Conservation (phyloP, 2,797 vertebrate genomes). For the Chiroxiphia lanceolata region DNA sequence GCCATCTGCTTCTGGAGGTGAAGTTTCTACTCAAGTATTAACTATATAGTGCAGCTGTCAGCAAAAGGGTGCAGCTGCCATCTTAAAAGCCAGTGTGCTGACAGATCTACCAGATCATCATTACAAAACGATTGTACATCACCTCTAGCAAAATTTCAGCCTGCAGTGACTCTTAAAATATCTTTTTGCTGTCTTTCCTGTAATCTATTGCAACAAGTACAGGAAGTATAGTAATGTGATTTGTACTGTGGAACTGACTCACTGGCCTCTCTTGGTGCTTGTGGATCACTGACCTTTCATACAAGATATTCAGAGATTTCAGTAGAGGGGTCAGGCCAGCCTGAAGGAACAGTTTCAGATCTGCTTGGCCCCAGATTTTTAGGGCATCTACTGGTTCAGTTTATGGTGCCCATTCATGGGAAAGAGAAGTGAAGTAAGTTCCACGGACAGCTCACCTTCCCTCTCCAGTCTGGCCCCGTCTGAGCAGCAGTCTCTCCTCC, state of each 20-base stretch:
- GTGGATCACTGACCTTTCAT: fast-evolving
- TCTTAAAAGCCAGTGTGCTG: not conserved
- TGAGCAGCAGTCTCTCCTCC: not conserved
- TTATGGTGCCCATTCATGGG: fast-evolving
- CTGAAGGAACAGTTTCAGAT: not conserved
- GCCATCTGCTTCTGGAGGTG: not conserved
- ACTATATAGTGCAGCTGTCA: not conserved
- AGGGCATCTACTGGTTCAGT: not conserved
- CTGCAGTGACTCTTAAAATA: not conserved
- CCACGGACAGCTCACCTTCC: not conserved
- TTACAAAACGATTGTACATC: not conserved
- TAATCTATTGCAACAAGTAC: not conserved
- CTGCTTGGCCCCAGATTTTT: not conserved
- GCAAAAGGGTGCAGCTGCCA: not conserved
- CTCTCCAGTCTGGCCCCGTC: fast-evolving
- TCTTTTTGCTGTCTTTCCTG: not conserved
- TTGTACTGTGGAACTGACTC: not conserved
- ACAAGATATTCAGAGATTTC: not conserved
- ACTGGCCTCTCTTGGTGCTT: not conserved
- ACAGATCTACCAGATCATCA: not conserved
- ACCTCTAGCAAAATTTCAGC: not conserved
- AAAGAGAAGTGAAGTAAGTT: not conserved
- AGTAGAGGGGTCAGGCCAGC: not conserved
- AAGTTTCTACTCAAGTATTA: not conserved
- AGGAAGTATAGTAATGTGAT: not conserved